Percentiles rank a stretch among this genome's conserved stretches.
Evolutionary conservation across 2,113 vertebrate species (phyloP).

Genomic region (Ranitomeya variabilis): DNA sequence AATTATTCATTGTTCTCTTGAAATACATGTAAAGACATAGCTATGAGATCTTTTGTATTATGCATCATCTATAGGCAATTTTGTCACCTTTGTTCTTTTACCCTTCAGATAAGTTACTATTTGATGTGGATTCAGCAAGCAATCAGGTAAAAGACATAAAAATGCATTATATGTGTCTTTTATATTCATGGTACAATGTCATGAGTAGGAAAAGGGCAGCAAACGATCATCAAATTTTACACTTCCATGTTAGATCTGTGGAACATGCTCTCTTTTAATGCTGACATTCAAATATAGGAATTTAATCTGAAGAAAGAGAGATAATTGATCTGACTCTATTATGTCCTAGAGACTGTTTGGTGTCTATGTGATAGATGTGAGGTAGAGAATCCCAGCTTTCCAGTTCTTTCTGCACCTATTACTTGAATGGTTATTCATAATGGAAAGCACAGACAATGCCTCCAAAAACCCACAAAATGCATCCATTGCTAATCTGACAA

Average conservation of each 20-base stretch:
- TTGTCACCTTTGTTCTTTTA: not conserved
- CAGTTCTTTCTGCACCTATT: slow-evolving; percentile 41
- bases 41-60: slow-evolving; percentile 12
- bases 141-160: slow-evolving; percentile 23
- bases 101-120: slow-evolving; percentile 2
- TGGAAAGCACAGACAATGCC: slow-evolving; percentile 35
- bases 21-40: not conserved
- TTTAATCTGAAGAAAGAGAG: slow-evolving; percentile 8
- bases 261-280: slow-evolving; percentile 11
- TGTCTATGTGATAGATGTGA: slow-evolving; percentile 33
- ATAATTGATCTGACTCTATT: slow-evolving; percentile 49
- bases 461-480: slow-evolving; percentile 44
- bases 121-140: slow-evolving; percentile 14
- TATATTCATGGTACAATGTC: slow-evolving; percentile 26
- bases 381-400: slow-evolving; percentile 31
- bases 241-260: slow-evolving; percentile 23
- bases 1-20: not conserved
- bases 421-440: slow-evolving; percentile 51
- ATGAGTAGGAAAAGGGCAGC: slow-evolving; percentile 25
- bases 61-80: not conserved
- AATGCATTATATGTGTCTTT: slow-evolving; percentile 6
- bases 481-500: slow-evolving; percentile 35
- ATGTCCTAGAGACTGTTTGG: slow-evolving; percentile 39
- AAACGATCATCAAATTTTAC: slow-evolving; percentile 22
- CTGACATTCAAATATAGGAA: slow-evolving; percentile 18